Evolutionary conservation across 2,797 vertebrate genomes (phyloP).

Genomic region (Acanthurus tractus): DNA sequence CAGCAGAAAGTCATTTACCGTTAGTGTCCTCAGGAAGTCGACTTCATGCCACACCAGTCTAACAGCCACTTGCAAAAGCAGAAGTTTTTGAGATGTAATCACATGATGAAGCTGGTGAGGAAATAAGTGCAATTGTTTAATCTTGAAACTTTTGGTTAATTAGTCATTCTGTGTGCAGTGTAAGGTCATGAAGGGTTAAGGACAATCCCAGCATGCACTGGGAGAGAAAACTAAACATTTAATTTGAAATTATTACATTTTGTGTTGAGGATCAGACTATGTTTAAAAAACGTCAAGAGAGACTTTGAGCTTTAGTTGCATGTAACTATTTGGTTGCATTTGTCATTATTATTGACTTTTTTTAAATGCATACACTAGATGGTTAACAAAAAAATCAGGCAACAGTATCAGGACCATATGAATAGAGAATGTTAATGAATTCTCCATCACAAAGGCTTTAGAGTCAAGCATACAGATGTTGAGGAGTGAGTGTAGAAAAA

Average conservation of each 20-base stretch:
- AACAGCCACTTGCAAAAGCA: conserved; percentile 2
- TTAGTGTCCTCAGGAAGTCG: neutral
- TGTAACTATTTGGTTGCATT: too few relatives aligned
- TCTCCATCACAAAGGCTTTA: neutral
- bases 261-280: too few relatives aligned
- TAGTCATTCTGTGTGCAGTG: too few relatives aligned
- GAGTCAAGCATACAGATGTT: conserved; percentile 3
- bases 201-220: too few relatives aligned
- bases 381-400: neutral
- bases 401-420: neutral
- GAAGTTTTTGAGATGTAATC: conserved; percentile 28
- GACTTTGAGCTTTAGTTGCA: too few relatives aligned
- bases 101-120: conserved; percentile 17
- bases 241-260: too few relatives aligned
- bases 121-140: neutral
- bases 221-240: too few relatives aligned
- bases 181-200: too few relatives aligned
- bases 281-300: too few relatives aligned
- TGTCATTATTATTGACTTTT: too few relatives aligned
- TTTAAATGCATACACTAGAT: too few relatives aligned
- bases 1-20: neutral
- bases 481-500: neutral
- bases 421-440: neutral
- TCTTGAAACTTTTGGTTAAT: too few relatives aligned
- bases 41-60: accelerated